phyloP scores from a whole-genome alignment of 2,888 invertebrate species.

The Lasioglossum zephyrum region DNA sequence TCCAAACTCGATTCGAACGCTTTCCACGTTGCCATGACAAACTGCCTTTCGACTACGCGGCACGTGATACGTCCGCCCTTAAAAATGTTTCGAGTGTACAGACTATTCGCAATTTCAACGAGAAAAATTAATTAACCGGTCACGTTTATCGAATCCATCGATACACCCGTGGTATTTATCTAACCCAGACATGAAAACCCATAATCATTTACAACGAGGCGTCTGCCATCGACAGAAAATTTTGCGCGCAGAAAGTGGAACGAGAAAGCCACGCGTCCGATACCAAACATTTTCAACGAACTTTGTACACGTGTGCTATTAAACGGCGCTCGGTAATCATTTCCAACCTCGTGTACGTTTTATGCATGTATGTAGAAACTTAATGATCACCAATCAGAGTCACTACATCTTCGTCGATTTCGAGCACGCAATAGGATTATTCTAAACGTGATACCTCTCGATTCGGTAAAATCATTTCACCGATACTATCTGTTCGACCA shows the following conservation, averaged over 20 bases:
- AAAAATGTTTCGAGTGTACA: not conserved
- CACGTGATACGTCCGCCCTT: slow-evolving; percentile 26
- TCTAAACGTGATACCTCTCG: not conserved
- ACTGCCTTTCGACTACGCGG: slow-evolving; percentile 43
- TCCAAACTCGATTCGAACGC: slow-evolving; percentile 57
- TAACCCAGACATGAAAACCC: not conserved
- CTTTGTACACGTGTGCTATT: not conserved
- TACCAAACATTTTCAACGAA: not conserved
- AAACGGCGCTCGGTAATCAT: not conserved
- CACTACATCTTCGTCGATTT: not conserved
- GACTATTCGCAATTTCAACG: not conserved
- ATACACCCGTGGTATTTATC: not conserved
- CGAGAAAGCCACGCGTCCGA: not conserved
- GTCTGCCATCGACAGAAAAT: not conserved
- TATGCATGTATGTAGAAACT: not conserved
- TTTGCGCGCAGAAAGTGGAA: slow-evolving; percentile 12
- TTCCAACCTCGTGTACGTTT: not conserved
- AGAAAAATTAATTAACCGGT: not conserved
- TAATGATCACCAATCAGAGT: not conserved
- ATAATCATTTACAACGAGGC: not conserved
- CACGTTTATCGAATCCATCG: not conserved
- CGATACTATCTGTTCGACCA: not conserved
- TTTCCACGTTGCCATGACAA: slow-evolving; percentile 48
- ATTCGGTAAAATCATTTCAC: not conserved
- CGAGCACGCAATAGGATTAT: not conserved